phyloP scores from a whole-genome alignment of 1,140 invertebrate species.

The Gryllus bimaculatus region DNA sequence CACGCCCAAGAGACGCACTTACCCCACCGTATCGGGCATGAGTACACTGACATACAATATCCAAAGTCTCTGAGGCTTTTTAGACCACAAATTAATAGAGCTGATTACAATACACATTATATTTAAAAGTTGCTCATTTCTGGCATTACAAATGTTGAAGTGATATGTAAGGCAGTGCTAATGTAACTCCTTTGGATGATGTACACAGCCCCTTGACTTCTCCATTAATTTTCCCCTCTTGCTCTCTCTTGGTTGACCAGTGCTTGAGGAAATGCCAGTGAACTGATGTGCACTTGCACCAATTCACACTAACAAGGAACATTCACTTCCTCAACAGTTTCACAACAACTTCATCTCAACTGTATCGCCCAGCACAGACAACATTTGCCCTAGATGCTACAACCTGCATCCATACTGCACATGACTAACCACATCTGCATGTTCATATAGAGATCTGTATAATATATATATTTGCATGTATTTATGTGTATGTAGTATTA shows the following conservation, averaged over 20 bases:
- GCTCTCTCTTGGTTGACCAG: background rate
- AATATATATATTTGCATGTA: background rate
- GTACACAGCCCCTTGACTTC: background rate
- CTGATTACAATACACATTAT: too few species aligned
- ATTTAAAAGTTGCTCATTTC: background rate
- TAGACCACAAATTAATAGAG: too few species aligned
- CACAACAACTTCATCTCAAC: background rate
- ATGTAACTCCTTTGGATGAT: background rate
- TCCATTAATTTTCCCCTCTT: background rate
- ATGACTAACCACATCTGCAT: background rate
- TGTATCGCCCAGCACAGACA: background rate
- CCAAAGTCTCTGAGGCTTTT: too few species aligned
- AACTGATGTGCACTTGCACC: background rate
- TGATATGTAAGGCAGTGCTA: constrained; percentile 4
- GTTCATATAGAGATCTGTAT: background rate
- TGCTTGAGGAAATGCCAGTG: background rate
- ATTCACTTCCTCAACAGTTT: background rate
- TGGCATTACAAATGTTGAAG: background rate
- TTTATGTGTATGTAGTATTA: background rate
- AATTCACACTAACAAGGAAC: background rate
- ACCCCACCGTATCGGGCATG: too few species aligned
- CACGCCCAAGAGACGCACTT: too few species aligned
- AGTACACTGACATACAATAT: too few species aligned
- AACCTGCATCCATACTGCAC: background rate
- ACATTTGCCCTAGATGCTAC: background rate